Percentiles rank a stretch among this genome's conserved stretches.
Evolutionary conservation across 2,113 vertebrate species (phyloP).

Genomic region (Clarias magur): DNA sequence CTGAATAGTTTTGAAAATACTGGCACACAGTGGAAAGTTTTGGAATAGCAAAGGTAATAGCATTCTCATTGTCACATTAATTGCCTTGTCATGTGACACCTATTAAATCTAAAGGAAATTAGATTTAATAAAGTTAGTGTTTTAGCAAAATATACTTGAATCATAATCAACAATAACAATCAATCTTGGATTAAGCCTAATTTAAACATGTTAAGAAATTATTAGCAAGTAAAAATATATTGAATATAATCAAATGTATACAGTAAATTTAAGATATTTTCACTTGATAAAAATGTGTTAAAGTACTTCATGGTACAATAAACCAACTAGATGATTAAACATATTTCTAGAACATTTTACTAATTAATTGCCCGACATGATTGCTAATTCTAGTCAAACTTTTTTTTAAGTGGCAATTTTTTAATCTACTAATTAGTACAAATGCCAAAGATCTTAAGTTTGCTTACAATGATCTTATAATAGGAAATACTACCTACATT

Average conservation of each 20-base stretch:
- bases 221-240: too few species aligned
- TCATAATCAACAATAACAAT: neutral
- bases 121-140: neutral
- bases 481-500: neutral
- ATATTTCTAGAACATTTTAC: neutral
- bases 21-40: constrained; percentile 18
- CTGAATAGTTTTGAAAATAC: neutral
- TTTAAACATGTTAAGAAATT: too few species aligned
- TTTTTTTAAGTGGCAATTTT: neutral
- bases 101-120: neutral
- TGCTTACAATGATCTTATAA: neutral
- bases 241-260: too few species aligned
- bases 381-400: neutral
- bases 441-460: neutral
- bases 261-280: too few species aligned
- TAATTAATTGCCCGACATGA: neutral
- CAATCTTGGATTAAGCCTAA: neutral
- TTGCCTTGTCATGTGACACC: neutral
- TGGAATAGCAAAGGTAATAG: neutral
- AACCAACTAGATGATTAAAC: neutral
- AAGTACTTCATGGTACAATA: neutral
- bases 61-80: neutral
- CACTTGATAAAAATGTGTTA: neutral
- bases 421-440: neutral
- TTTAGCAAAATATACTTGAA: neutral